Evolutionary conservation across 1,140 invertebrate genomes (phyloP), one percentile per base, ranked within the genome.

Genomic region (Drosophila auraria): DNA sequence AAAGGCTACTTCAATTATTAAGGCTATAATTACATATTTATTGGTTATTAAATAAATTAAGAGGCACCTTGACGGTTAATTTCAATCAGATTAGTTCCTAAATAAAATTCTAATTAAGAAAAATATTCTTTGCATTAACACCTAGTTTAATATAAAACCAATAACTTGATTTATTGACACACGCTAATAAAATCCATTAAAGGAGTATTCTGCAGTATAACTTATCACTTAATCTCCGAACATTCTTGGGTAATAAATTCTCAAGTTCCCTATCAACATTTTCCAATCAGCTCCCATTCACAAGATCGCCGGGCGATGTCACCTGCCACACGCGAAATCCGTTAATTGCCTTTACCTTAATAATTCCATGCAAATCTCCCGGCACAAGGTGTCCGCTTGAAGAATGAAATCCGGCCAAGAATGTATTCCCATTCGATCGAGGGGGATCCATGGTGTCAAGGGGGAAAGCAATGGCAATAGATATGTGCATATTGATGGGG

Each of bases 401-500:
- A 50, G 62, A 71, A 68, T 54, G 23, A 71, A 71, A 71, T 71
- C 68, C 63, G 47, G 68, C 71, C 71, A 73, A 61, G 75, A 78
- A 78, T 78, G 58, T 78, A 45, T 78, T 78, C 58, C 72, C 75
- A 59, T 40, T 62, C 17, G 20, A 49, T 25, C 12, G 25, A 11
- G 40, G 23, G n/a, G n/a, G 30, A 50, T 25, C 25, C 27, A 42
- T 20, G 36, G 57, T 17, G 17, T 42, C 15, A 12, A 33, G n/a
- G 63, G 56, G 50, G 42, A n/a, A 5, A 47, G 65, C 38, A 51
- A 49, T 23, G 23, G 38, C 56, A 47, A 56, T 60, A 51, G 56
- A 49, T 74, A 57, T 83, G 62, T 89, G 83, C 84, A 87, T 87
- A 87, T 89, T 87, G 81, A 87, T 87, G 74, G 72, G 42, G 17